Conservation (phyloP, 1,140 invertebrate species). For the Drosophila sproati region DNA sequence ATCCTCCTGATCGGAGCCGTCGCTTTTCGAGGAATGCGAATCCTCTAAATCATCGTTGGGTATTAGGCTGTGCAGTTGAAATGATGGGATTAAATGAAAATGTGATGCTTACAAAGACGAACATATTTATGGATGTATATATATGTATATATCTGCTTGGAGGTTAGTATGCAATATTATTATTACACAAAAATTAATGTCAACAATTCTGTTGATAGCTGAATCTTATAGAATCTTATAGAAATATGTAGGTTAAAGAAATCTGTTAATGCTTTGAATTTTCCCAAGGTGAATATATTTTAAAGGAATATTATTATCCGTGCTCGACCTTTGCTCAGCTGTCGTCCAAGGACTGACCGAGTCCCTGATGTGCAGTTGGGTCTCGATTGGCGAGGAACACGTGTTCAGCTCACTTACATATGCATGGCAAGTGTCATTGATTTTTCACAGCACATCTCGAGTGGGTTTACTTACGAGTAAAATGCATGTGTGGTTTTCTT, state of each 20-base stretch:
- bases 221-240: too few relatives aligned
- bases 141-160: too few relatives aligned
- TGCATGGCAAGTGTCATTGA: conserved; percentile 24
- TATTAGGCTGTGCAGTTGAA: conserved; percentile 59
- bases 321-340: neutral
- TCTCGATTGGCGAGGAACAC: conserved; percentile 10
- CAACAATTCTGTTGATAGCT: too few relatives aligned
- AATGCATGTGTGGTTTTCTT: conserved; percentile 86
- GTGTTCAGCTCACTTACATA: conserved; percentile 5
- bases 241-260: too few relatives aligned
- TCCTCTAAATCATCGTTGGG: conserved; percentile 86
- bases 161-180: too few relatives aligned
- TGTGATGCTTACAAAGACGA: too few relatives aligned
- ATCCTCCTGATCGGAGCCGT: conserved; percentile 85
- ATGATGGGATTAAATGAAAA: neutral
- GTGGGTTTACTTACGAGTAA: conserved; percentile 87
- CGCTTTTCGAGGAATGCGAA: conserved; percentile 91
- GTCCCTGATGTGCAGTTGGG: too few relatives aligned
- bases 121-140: too few relatives aligned
- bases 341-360: neutral
- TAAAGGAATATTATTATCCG: neutral
- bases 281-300: too few relatives aligned
- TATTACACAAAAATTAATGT: too few relatives aligned
- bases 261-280: too few relatives aligned
- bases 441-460: conserved; percentile 25